phyloP scores from a whole-genome alignment of 1,140 invertebrate genomes.

The Contarinia nasturtii region DNA sequence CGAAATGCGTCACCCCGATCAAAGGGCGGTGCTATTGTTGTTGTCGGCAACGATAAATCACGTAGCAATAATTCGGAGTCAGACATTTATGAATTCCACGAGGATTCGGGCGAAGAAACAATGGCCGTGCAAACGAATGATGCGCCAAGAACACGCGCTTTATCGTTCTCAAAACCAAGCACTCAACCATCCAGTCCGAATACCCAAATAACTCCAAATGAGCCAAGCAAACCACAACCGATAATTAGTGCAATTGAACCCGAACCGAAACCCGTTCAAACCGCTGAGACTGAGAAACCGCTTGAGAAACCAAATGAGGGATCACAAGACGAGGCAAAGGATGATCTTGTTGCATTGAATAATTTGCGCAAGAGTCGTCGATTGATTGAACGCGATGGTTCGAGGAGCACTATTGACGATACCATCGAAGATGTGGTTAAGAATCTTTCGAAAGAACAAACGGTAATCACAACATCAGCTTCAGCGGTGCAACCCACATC shows the following conservation, averaged over 20 bases:
- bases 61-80: slow-evolving; percentile 7
- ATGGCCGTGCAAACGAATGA: slow-evolving; percentile 22
- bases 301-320: neutral
- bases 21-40: slow-evolving; percentile 32
- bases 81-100: slow-evolving; percentile 69
- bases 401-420: slow-evolving; percentile 57
- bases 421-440: slow-evolving; percentile 70
- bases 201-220: neutral
- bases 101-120: slow-evolving; percentile 56
- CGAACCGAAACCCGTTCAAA: slow-evolving; percentile 5
- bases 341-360: slow-evolving; percentile 37
- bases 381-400: slow-evolving; percentile 55
- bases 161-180: no score
- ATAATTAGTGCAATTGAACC: neutral
- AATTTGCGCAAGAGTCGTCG: slow-evolving; percentile 63
- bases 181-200: neutral
- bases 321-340: slow-evolving; percentile 28
- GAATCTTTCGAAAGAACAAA: slow-evolving; percentile 26
- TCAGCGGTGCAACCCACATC: neutral
- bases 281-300: slow-evolving; percentile 1
- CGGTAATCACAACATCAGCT: slow-evolving; percentile 6
- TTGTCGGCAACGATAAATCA: slow-evolving; percentile 8
- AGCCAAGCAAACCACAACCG: neutral
- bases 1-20: slow-evolving; percentile 30
- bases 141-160: slow-evolving; percentile 3